A percentile compares a stretch with the other conserved stretches of the same genome.
Conservation (phyloP, 2,797 vertebrate species). For the Coregonus ussuriensis region DNA sequence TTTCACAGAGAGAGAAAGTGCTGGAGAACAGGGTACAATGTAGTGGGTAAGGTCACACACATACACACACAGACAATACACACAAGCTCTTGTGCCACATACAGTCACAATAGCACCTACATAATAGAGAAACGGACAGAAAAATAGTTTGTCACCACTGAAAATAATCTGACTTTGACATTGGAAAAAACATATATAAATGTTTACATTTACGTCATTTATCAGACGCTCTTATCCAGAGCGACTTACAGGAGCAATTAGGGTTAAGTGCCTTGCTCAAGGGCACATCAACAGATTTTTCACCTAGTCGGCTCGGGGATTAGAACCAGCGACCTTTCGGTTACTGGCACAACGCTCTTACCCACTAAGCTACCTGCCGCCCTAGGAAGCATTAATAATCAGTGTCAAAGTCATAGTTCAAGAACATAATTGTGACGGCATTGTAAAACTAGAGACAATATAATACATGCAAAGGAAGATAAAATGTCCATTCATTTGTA, state of each 20-base stretch:
- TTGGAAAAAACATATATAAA: neutral
- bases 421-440: neutral
- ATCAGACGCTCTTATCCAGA: no score
- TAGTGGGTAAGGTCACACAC: slow-evolving; percentile 38
- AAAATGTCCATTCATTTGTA: neutral
- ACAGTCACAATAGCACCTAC: slow-evolving; percentile 66
- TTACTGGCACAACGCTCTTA: no score
- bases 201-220: no score
- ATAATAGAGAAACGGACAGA: slow-evolving; percentile 78
- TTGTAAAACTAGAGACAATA: neutral
- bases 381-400: neutral
- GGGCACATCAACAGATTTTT: no score
- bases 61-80: slow-evolving; percentile 64
- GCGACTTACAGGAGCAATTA: no score
- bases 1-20: slow-evolving; percentile 61
- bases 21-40: slow-evolving; percentile 66
- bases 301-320: no score
- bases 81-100: slow-evolving; percentile 55
- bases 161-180: slow-evolving; percentile 19
- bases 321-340: no score
- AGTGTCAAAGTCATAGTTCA: neutral
- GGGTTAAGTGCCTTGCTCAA: no score
- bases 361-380: no score
- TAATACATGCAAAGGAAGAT: neutral
- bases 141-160: slow-evolving; percentile 58